Evolutionary conservation across 2,113 vertebrate genomes (phyloP).

Genomic region (Austrofundulus limnaeus): DNA sequence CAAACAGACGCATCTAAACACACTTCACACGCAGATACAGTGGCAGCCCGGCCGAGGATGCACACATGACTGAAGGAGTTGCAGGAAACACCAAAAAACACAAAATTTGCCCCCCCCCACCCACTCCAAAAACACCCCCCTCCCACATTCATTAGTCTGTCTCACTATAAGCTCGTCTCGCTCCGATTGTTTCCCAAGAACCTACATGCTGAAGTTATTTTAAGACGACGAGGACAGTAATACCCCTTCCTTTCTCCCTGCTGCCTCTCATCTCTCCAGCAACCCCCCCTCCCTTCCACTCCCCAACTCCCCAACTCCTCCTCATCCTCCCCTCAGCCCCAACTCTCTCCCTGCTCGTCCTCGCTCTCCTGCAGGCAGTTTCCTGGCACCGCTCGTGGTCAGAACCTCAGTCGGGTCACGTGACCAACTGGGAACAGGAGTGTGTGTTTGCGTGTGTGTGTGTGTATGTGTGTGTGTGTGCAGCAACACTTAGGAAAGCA

Average conservation of each 20-base stretch:
- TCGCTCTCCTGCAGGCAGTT: conserved; percentile 73
- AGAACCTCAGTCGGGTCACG: conserved; percentile 74
- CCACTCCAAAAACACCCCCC: conserved; percentile 5
- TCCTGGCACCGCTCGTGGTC: conserved; percentile 73
- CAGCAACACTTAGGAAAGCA: too few species aligned
- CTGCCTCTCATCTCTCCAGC: conserved; percentile 42
- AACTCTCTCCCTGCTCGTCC: conserved; percentile 45
- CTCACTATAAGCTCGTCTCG: conserved; percentile 46
- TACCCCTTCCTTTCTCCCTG: conserved; percentile 57
- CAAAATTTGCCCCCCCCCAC: conserved; percentile 48
- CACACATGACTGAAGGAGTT: conserved; percentile 57
- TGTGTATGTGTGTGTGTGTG: too few species aligned
- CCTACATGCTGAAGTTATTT: conserved; percentile 75
- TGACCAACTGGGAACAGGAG: conserved; percentile 78
- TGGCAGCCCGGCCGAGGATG: conserved; percentile 61
- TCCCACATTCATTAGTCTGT: conserved; percentile 26
- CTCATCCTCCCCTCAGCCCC: conserved; percentile 54
- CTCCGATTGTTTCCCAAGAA: conserved; percentile 67
- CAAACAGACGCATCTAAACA: conserved; percentile 68
- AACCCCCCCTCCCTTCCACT: conserved; percentile 21
- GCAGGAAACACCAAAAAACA: conserved; percentile 55
- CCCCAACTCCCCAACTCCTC: conserved; percentile 41
- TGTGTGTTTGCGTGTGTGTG: conserved; percentile 37
- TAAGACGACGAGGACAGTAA: conserved; percentile 71
- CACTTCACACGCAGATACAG: conserved; percentile 66